phyloP scores from a whole-genome alignment of 2,113 vertebrate species.

The Nyctereutes procyonoides region DNA sequence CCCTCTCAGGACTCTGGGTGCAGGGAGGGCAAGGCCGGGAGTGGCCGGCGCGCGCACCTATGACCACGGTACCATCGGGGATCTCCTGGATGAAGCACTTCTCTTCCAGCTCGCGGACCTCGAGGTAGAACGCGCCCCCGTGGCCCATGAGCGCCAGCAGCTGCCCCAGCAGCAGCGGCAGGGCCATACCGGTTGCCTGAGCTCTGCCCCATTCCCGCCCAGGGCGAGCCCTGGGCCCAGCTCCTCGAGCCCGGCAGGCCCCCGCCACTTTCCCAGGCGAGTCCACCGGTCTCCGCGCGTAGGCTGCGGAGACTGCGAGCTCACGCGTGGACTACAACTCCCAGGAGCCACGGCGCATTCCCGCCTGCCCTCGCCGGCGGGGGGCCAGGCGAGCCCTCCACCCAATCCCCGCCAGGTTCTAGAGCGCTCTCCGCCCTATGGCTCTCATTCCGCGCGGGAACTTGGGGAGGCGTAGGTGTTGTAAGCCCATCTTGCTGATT shows the following conservation, averaged over 20 bases:
- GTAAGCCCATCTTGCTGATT: neutral
- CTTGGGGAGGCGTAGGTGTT: neutral
- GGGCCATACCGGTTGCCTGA: neutral
- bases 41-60: slow-evolving; percentile 82
- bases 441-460: neutral
- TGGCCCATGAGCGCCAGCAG: neutral
- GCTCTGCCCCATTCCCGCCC: neutral
- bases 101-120: slow-evolving; percentile 92
- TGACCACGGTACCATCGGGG: slow-evolving; percentile 93
- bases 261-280: neutral
- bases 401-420: neutral
- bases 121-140: slow-evolving; percentile 88
- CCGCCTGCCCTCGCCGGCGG: neutral
- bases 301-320: neutral
- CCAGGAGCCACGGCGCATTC: neutral
- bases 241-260: neutral
- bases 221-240: slow-evolving; percentile 13
- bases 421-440: rapidly evolving
- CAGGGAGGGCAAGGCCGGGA: neutral
- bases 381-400: neutral
- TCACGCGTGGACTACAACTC: slow-evolving; percentile 48
- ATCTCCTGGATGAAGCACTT: slow-evolving; percentile 94
- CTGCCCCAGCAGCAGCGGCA: neutral
- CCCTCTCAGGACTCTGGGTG: neutral
- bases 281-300: neutral